A percentile compares a stretch with the other conserved stretches of the same genome.
These are phyloP conservation scores for Operophtera brumata DNA, from an alignment of 2,888 invertebrate species.

Conservation along the genomic window DNA sequence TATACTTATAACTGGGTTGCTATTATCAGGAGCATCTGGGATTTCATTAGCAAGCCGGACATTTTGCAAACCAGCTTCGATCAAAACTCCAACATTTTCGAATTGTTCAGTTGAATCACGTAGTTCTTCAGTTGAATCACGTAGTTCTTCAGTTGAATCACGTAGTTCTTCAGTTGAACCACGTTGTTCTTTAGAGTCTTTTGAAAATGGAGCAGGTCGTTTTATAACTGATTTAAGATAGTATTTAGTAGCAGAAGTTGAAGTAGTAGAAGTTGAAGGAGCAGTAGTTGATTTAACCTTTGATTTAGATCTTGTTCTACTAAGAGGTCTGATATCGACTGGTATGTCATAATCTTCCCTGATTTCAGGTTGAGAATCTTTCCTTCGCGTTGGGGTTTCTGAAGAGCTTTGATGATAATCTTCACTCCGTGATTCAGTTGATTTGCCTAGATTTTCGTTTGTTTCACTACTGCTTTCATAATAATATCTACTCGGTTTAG, in stretches of 20 bases:
- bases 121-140: conserved; percentile 36
- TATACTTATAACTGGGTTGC: conserved; percentile 31
- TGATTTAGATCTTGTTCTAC: conserved; percentile 30
- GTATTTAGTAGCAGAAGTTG: conserved; percentile 53
- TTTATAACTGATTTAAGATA: conserved; percentile 61
- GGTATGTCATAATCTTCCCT: conserved; percentile 53
- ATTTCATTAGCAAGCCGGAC: conserved; percentile 29
- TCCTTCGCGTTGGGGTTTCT: conserved; percentile 45
- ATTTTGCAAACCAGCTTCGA: conserved; percentile 49
- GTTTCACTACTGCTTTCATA: conserved; percentile 48
- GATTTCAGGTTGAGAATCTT: conserved; percentile 45
- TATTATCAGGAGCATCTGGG: conserved; percentile 30
- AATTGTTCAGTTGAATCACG: conserved; percentile 52
- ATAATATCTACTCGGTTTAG: conserved; percentile 47
- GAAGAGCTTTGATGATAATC: conserved; percentile 34
- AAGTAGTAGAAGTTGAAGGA: conserved; percentile 40
- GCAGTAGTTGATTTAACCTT: conserved; percentile 37
- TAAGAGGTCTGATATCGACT: conserved; percentile 44
- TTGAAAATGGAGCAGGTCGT: conserved; percentile 54
- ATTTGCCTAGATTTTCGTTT: conserved; percentile 39
- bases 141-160: conserved; percentile 55
- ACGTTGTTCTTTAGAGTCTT: conserved; percentile 37
- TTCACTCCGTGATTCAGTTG: conserved; percentile 35
- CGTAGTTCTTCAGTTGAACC: conserved; percentile 57
- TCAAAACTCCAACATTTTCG: conserved; percentile 47